Evolutionary conservation across 2,888 invertebrate species (phyloP), one percentile per base, ranked within the genome.

Genomic region (Hypena proboscidalis): DNA sequence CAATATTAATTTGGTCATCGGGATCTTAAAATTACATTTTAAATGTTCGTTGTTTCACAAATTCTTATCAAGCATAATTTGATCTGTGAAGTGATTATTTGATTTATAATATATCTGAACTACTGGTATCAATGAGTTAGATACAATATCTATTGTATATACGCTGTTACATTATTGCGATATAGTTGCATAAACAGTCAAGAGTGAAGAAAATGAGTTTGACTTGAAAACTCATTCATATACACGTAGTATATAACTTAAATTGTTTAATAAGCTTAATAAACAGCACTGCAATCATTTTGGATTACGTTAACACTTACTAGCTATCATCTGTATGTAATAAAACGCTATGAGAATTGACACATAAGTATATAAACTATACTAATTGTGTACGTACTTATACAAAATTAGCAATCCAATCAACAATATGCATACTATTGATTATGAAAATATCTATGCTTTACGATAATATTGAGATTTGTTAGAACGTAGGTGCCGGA

Each of bases 281-380:
- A 76, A 81, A 83, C 75, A 80, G 78, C 80, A 82, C 64, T 80
- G 82, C 71, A 79, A 76, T 70, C 70, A 71, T 69, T 70, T 76
- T 80, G 79, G 80, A 80, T 84, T 86, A 88, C 77, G 69, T 83
- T 85, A 91, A 91, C 91, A 91, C 91, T 91, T 91, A 91, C 87
- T 84, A 87, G 60, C 90, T 90, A 91, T 84, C 79, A 68, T 85
- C 81, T 83, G 88, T 89, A 84, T 85, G 89, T 90, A 89, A 86
- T 91, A 91, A 91, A 91, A 91, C 74, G 87, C 90, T 91, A 91
- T 89, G 83, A 87, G 91, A 91, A 91, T 91, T 91, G 91, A 91
- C 91, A 91, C 91, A 91, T 90, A 91, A 91, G 91, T 91, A 91
- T 91, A 90, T 91, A 88, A 88, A 91, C 91, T 91, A 91, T 91